Base-by-base conservation (phyloP, 1,140 invertebrate genomes). In the Formica selysi region DNA sequence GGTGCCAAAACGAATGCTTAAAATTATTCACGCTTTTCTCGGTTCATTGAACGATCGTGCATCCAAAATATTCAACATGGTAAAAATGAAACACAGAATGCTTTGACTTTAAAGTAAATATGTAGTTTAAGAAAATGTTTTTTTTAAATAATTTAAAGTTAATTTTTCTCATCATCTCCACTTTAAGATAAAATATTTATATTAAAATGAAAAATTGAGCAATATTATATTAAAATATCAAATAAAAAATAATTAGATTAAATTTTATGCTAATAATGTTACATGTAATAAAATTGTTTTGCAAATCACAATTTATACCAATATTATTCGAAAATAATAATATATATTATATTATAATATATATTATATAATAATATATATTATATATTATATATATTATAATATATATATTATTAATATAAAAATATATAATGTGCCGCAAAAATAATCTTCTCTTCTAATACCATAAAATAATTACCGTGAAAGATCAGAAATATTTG, bases 31-130 rank as follows among this genome's bases (percentile, higher is more conserved):
- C 65, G 13, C 41, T 71, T 76, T 85, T 61, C 61, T 41, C 54
- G 54, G 79, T 83, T 83, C 79, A 83, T 83, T 83, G 79, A 83
- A 83, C 79, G 67, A 73, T 19, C 57, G 29, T 19, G 38, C 48
- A 13, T 70, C 29, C 36, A 36, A 70, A 70, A 70, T 22, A 29
- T 38, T 3, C n/a, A 7, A 54, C 16, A 26, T 64, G 26, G 22
- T 48, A 44, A 29, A 80, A 10, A 54, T 80, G 19, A 59, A n/a
- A 61, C n/a, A 38, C 11, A 26, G 38, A 6, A 22, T 41, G 36
- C 8, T 32, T 32, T 3, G 32, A 76, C 48, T n/a, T n/a, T 59
- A 3, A 76, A 26, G 13, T 32, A 57, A 36, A 74, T 19, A 5
- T 26, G 16, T n/a, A 59, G 2, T 38, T 73, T 57, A 59, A 74